These are phyloP conservation scores for Eidolon helvum DNA, from an alignment of 2,113 vertebrate species.

Conservation along the genomic window DNA sequence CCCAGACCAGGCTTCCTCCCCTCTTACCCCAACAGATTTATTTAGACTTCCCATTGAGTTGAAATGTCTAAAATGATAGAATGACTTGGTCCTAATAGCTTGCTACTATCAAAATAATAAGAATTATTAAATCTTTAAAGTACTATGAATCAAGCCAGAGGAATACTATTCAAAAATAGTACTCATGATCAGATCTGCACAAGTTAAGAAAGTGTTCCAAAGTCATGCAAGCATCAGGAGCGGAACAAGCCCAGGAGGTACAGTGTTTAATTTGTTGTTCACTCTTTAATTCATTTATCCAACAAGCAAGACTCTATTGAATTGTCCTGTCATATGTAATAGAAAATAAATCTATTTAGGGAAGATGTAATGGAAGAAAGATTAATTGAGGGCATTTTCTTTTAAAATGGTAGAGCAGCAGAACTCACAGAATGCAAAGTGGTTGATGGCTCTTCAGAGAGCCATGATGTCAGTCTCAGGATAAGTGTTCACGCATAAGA, in stretches of 20 bases:
- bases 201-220: neutral
- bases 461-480: neutral
- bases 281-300: conserved; percentile 32
- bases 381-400: conserved; percentile 57
- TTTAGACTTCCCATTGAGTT: neutral
- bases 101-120: neutral
- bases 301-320: conserved; percentile 16
- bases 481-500: neutral
- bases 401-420: conserved; percentile 38
- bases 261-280: conserved; percentile 25
- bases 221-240: neutral
- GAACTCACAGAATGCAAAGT: conserved; percentile 11
- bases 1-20: neutral
- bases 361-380: conserved; percentile 50
- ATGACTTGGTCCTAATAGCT: neutral
- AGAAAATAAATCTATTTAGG: conserved; percentile 60
- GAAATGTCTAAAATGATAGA: neutral
- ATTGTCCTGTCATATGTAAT: conserved; percentile 46
- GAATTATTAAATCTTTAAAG: neutral
- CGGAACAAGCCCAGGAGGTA: neutral
- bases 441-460: neutral
- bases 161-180: neutral
- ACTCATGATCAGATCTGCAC: neutral
- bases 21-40: neutral
- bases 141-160: neutral